A percentile compares a stretch with the other conserved stretches of the same genome.
These are phyloP conservation scores for Paraescarpia echinospica DNA, from an alignment of 1,140 invertebrate genomes.

Conservation along the genomic window DNA sequence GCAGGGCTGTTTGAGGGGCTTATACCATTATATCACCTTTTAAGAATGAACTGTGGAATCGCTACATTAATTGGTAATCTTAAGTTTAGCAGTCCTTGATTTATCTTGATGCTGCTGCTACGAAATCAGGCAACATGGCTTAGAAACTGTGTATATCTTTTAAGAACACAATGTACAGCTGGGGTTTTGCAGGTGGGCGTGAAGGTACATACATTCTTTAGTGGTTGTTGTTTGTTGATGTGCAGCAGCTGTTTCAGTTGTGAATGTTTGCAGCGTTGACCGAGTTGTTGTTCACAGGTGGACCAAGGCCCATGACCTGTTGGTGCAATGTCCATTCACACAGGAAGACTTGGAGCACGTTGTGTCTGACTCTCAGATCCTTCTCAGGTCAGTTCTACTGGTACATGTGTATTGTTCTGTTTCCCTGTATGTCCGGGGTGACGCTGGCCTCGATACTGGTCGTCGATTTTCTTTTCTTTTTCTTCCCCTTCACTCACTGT, in stretches of 20 bases:
- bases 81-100: background rate
- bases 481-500: too few species aligned
- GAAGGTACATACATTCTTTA: background rate
- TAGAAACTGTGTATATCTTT: too few species aligned
- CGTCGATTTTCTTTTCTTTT: too few species aligned
- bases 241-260: too few species aligned
- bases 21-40: background rate
- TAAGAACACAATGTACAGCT: too few species aligned
- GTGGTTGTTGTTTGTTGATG: background rate
- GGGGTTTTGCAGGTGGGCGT: too few species aligned
- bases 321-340: slow-evolving; percentile 66
- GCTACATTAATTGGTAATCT: background rate
- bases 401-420: too few species aligned
- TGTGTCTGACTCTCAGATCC: slow-evolving; percentile 56
- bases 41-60: background rate
- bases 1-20: background rate
- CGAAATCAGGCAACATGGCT: background rate
- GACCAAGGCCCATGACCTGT: slow-evolving; percentile 66
- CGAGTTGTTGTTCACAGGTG: slow-evolving; percentile 49
- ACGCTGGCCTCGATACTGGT: too few species aligned
- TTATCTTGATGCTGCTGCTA: background rate
- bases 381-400: slow-evolving; percentile 51
- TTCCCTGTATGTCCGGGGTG: too few species aligned
- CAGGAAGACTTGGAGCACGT: slow-evolving; percentile 65
- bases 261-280: background rate